Base-by-base conservation (phyloP, 2,888 invertebrate genomes). In the Dicranocentrus wangi region DNA sequence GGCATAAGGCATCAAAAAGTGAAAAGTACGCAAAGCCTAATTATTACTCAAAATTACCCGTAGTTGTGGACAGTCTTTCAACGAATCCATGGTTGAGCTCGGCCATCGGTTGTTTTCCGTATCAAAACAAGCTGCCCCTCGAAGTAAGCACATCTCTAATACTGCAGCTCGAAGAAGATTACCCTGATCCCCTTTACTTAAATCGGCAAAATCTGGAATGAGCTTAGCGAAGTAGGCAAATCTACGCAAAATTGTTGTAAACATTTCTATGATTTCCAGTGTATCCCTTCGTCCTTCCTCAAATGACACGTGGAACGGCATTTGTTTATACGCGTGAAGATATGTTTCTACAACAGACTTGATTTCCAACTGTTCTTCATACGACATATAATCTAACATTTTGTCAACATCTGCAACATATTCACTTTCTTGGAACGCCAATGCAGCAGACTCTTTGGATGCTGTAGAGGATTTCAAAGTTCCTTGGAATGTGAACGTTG, bases 111-210 rank as follows among this genome's bases (percentile, higher is more conserved):
- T 85, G 27, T 86, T 84, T 61, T 87, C 84, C 5, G 87, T 86
- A 85, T 90, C 89, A 83, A 88, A 90, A 23, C 88, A 88, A 85
- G 89, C 88, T 1, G 89, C 89, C 13, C 89, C 89, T 5, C 89
- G 87, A 15, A 90, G 87, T 32, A 89, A 88, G 86, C 89, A 89
- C 83, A 90, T 88, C 85, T 90, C 90, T 84, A 90, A 87, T 19
- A 90, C 89, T 0, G 89, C 89, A 32, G 88, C 88, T 85, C 88
- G 82, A 1, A 88, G 85, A 13, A 88, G 84, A n/a, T 85, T 87
- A 28, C 86, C 87, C 80, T 88, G 88, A 79, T 88, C 88, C 1
- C 78, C 72, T 13, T 58, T 27, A 1, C 81, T 77, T 5, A 88
- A 82, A 7, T 72, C 80, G 19, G 73, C 66, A 77, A 88, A 88